These are phyloP conservation scores for Leptoclinus maculatus DNA, from an alignment of 2,797 vertebrate genomes.

Conservation along the genomic window DNA sequence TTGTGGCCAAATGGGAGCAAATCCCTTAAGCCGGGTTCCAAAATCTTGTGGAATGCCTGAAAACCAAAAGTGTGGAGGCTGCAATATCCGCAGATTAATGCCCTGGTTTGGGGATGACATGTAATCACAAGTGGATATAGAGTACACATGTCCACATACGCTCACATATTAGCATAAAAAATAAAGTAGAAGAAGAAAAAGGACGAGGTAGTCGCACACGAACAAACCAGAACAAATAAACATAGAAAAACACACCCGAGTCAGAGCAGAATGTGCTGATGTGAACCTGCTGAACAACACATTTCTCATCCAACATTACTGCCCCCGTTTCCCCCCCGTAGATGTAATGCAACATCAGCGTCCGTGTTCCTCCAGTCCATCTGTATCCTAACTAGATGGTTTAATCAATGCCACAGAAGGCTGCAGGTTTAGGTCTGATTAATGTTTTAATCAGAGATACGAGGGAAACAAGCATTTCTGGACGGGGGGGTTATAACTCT, in stretches of 20 bases:
- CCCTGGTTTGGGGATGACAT: background rate
- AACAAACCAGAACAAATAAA: background rate
- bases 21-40: background rate
- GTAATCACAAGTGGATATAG: background rate
- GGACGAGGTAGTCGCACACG: background rate
- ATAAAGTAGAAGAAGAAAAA: background rate
- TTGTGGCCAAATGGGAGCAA: background rate
- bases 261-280: conserved; percentile 38
- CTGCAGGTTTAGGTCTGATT: conserved; percentile 68
- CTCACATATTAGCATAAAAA: background rate
- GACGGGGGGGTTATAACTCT: conserved; percentile 47
- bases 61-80: background rate
- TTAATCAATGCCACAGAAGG: conserved; percentile 71
- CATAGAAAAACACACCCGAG: background rate
- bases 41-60: background rate
- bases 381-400: conserved; percentile 64
- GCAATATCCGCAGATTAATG: background rate
- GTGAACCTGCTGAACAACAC: conserved; percentile 30
- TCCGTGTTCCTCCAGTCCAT: conserved; percentile 45
- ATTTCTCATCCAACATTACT: conserved; percentile 39
- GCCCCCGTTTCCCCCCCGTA: conserved; percentile 4
- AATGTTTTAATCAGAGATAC: conserved; percentile 74
- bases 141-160: background rate
- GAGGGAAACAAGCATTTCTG: conserved; percentile 46
- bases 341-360: conserved; percentile 60